phyloP scores from a whole-genome alignment of 2,888 invertebrate species.

The Leptothorax acervorum region DNA sequence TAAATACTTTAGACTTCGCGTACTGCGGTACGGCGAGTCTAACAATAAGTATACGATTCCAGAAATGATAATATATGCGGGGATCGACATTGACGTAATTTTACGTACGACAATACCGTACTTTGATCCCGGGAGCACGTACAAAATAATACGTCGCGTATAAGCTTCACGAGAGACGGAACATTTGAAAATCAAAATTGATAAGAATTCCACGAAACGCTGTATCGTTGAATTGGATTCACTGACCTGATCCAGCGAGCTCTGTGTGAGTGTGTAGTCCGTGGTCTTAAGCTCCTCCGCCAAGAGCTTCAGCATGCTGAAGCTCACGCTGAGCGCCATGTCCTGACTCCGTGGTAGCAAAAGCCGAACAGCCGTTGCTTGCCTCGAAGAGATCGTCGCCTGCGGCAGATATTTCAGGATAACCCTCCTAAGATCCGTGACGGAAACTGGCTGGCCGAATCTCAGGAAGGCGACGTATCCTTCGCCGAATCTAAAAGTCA shows the following conservation, averaged over 20 bases:
- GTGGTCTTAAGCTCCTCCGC: conserved; percentile 86
- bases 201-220: conserved; percentile 29
- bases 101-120: background rate
- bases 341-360: conserved; percentile 85
- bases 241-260: conserved; percentile 88
- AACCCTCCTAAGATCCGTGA: conserved; percentile 81
- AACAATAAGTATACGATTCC: background rate
- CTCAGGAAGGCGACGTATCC: conserved; percentile 87
- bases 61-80: background rate
- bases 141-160: conserved; percentile 3
- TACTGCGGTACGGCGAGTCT: too few species aligned
- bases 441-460: conserved; percentile 78
- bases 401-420: conserved; percentile 82
- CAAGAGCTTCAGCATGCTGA: conserved; percentile 86
- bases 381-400: conserved; percentile 85
- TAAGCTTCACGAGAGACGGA: background rate
- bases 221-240: conserved; percentile 32
- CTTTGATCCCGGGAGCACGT: background rate
- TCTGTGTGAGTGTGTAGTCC: conserved; percentile 88
- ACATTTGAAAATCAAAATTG: conserved; percentile 28
- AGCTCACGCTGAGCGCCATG: conserved; percentile 86
- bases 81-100: background rate
- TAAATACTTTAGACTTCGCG: background rate
- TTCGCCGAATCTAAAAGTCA: conserved; percentile 86
- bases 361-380: conserved; percentile 86